Conservation (phyloP, 1,140 invertebrate genomes). For the Coenobita brevimanus region DNA sequence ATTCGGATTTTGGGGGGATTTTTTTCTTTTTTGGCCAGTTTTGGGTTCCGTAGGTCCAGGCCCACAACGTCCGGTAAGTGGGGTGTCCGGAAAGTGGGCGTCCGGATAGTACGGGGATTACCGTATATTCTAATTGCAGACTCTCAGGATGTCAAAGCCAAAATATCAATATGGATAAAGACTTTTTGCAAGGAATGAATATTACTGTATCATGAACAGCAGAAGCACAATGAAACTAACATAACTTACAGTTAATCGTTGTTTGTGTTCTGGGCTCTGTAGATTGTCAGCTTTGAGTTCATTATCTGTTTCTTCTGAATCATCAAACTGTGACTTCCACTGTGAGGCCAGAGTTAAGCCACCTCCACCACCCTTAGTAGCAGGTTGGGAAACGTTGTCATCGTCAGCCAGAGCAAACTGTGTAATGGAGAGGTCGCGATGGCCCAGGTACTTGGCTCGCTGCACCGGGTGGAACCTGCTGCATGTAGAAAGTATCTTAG, state of each 20-base stretch:
- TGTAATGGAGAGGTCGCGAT: slow-evolving; percentile 81
- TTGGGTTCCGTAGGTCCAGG: no score
- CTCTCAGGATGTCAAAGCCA: no score
- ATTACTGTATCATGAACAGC: neutral
- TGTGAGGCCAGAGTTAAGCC: slow-evolving; percentile 88
- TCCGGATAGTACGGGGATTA: no score
- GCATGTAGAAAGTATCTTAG: neutral
- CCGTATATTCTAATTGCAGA: no score
- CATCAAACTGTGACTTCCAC: slow-evolving; percentile 96
- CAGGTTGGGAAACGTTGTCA: slow-evolving; percentile 92
- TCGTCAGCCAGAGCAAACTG: slow-evolving; percentile 95
- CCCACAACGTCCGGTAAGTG: no score
- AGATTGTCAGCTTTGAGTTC: slow-evolving; percentile 88
- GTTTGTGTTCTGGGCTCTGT: slow-evolving; percentile 81
- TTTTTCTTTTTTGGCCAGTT: no score
- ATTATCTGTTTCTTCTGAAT: slow-evolving; percentile 93
- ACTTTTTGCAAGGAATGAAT: no score
- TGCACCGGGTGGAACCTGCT: slow-evolving; percentile 67
- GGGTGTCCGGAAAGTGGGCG: no score
- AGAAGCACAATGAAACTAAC: neutral
- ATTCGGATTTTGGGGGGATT: no score
- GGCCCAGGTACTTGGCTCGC: slow-evolving; percentile 69
- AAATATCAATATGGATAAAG: no score
- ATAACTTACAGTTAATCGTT: slow-evolving; percentile 65
- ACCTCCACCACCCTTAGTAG: slow-evolving; percentile 77